Evolutionary conservation across 2,797 vertebrate species (phyloP), one percentile per base, ranked within the genome.

Genomic region (Chromis chromis): DNA sequence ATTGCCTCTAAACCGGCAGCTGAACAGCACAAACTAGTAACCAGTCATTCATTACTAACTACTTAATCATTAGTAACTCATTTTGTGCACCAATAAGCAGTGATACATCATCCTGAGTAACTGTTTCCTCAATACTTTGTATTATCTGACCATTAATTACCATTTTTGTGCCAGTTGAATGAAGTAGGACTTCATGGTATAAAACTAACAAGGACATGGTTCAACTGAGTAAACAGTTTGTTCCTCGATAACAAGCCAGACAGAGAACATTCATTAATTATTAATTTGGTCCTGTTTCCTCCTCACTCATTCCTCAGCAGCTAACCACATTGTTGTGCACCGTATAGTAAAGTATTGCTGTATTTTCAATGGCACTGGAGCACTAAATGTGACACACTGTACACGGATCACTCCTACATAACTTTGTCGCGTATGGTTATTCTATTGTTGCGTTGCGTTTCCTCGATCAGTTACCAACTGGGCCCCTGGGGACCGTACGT

Each of bases 361-460:
- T 48, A 52, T 64, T 77, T 56, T 63, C 52, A 33, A 17, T 52
- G 53, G 48, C 70, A 58, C 4, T 39, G 46, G 50, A 77, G 62
- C 57, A 74, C 55, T 73, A 24, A 65, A 69, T 75, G 76, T 83
- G 42, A 83, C 76, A 12, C 13, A 77, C 16, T 64, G 48, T 58
- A 27, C 28, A 59, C n/a, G 56, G 33, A 76, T 67, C 54, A 68
- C 28, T 4, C 39, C 11, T 6, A 60, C 13, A 12, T 50, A 33
- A 27, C 40, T 6, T 19, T 65, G 31, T 53, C 25, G 39, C 48
- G 14, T 28, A 14, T 64, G 21, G 16, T 46, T 70, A 28, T 8
- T 65, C 46, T 74, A 24, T n/a, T n/a, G n/a, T n/a, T 64, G 57
- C 71, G 25, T 27, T 70, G 27, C 50, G 39, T 53, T 36, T 63